Evolutionary conservation across 2,888 invertebrate genomes (phyloP).

Genomic region (Dynastes maya): DNA sequence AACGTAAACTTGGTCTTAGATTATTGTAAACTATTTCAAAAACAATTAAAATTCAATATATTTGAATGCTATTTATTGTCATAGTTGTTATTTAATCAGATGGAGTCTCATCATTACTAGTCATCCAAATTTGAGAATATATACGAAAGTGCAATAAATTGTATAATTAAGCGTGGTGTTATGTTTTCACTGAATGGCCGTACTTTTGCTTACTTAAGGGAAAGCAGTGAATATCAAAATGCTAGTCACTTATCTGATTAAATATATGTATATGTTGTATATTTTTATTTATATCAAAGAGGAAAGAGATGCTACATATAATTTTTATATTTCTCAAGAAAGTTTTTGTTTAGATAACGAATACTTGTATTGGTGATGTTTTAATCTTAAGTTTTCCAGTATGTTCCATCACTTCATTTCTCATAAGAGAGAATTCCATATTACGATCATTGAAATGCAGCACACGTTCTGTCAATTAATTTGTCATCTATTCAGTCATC

Average conservation of each 20-base stretch:
- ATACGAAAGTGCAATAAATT: not conserved
- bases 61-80: no score
- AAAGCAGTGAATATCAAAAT: constrained; percentile 65
- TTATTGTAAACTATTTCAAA: no score
- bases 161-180: not conserved
- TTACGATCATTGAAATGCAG: not conserved
- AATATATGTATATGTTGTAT: constrained; percentile 63
- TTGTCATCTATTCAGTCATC: constrained; percentile 15
- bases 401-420: not conserved
- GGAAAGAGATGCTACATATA: not conserved
- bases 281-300: constrained; percentile 57
- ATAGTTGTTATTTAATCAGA: no score
- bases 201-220: constrained; percentile 47
- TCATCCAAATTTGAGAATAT: no score
- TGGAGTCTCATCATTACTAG: no score
- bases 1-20: no score
- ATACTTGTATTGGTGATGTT: constrained; percentile 25
- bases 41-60: no score
- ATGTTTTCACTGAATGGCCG: not conserved
- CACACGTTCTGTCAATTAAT: constrained; percentile 37
- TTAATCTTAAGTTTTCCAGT: constrained; percentile 2
- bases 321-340: not conserved
- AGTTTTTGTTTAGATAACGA: not conserved
- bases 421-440: not conserved
- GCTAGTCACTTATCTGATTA: constrained; percentile 65